These are phyloP conservation scores for Chaenocephalus aceratus DNA, from an alignment of 2,113 vertebrate genomes.

Conservation along the genomic window DNA sequence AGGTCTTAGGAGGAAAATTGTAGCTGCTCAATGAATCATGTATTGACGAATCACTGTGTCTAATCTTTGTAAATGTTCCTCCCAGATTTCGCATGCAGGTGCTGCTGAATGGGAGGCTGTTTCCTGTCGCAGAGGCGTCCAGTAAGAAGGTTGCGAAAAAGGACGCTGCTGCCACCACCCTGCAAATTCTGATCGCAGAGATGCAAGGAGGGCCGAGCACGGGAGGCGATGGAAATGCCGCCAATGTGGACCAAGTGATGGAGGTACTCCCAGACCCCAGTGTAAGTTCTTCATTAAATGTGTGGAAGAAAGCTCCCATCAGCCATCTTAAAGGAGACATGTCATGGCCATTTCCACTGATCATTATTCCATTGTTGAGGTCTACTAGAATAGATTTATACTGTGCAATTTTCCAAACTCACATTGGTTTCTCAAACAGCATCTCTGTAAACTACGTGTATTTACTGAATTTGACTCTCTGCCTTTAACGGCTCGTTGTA, in stretches of 20 bases:
- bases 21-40: not conserved
- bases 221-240: constrained; percentile 50
- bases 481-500: no score
- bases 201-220: constrained; percentile 62
- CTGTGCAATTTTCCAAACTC: no score
- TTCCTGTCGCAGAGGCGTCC: constrained; percentile 92
- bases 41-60: not conserved
- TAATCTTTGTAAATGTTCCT: not conserved
- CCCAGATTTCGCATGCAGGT: constrained; percentile 96
- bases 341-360: no score
- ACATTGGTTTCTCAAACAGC: no score
- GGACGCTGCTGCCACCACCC: constrained; percentile 90
- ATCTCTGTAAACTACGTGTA: no score
- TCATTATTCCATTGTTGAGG: no score
- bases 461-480: no score
- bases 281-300: constrained; percentile 49
- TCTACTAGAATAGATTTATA: no score
- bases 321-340: not conserved
- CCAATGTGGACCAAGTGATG: constrained; percentile 47
- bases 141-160: constrained; percentile 97
- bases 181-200: constrained; percentile 88
- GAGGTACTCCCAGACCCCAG: constrained; percentile 53
- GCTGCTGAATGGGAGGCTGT: constrained; percentile 89
- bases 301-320: not conserved
- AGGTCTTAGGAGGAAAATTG: not conserved